Evolutionary conservation across 2,113 vertebrate genomes (phyloP).

Genomic region (Hirundichthys speculiger): DNA sequence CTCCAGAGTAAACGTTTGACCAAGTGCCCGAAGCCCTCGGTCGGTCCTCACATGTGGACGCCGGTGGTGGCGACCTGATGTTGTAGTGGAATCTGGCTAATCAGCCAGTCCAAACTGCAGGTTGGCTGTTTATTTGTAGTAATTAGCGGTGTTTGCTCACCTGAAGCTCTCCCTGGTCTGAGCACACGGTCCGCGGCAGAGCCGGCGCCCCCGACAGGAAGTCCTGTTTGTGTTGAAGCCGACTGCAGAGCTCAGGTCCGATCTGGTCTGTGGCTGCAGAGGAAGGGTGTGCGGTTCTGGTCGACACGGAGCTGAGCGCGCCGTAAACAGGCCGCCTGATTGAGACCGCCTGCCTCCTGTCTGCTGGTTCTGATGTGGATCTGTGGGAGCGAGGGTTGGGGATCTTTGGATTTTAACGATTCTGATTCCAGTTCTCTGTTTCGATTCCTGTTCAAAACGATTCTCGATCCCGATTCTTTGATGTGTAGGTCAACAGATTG

Average conservation of each 20-base stretch:
- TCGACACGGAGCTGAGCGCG: slow-evolving; percentile 33
- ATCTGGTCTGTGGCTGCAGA: slow-evolving; percentile 26
- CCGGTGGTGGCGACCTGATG: slow-evolving; percentile 14
- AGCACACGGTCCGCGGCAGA: slow-evolving; percentile 18
- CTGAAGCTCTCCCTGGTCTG: slow-evolving; percentile 54
- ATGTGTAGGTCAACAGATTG: no score
- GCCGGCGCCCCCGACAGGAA: slow-evolving; percentile 37
- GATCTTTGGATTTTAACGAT: no score
- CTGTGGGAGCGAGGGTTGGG: slow-evolving; percentile 30
- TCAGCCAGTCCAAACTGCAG: slow-evolving; percentile 56
- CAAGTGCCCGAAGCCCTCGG: slow-evolving; percentile 51
- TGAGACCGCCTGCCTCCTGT: slow-evolving; percentile 49
- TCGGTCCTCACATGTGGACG: slow-evolving; percentile 53
- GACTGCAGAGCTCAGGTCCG: slow-evolving; percentile 10
- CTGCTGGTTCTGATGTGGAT: slow-evolving; percentile 27
- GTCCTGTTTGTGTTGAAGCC: slow-evolving; percentile 60
- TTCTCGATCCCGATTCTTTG: no score
- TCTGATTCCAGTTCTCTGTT: no score
- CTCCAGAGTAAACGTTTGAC: slow-evolving; percentile 73
- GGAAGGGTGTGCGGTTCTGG: slow-evolving; percentile 35
- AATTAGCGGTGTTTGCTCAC: slow-evolving; percentile 79
- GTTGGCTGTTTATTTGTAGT: slow-evolving; percentile 76
- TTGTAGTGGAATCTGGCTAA: slow-evolving; percentile 56
- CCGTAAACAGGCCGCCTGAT: slow-evolving; percentile 54
- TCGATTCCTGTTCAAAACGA: no score